These are phyloP conservation scores for Platyura marginata DNA, from an alignment of 1,140 invertebrate genomes.

Conservation along the genomic window DNA sequence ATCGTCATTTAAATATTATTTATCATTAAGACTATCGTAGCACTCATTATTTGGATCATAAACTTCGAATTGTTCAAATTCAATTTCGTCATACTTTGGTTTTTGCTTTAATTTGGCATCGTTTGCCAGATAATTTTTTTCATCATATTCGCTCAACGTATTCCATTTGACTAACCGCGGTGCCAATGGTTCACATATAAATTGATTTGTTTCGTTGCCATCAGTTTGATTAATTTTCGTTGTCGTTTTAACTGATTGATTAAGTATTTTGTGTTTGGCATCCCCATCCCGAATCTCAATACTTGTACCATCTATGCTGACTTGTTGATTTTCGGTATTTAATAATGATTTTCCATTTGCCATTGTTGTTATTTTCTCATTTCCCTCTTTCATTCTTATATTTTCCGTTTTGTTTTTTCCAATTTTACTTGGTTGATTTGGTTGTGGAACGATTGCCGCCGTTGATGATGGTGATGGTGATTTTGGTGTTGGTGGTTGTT, in stretches of 20 bases:
- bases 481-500: neutral
- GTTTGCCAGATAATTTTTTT: conserved; percentile 22
- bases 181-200: neutral
- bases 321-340: neutral
- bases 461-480: conserved; percentile 2
- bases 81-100: conserved; percentile 56
- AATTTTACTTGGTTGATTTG: conserved; percentile 9
- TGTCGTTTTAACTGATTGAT: neutral
- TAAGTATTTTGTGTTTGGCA: neutral
- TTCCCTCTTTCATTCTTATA: neutral
- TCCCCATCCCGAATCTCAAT: neutral
- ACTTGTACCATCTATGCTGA: neutral
- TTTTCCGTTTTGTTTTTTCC: neutral
- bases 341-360: neutral
- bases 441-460: conserved; percentile 1
- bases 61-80: conserved; percentile 65
- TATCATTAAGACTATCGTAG: neutral
- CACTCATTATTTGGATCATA: conserved; percentile 13
- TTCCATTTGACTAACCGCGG: neutral
- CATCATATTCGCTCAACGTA: conserved; percentile 1
- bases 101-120: conserved; percentile 27
- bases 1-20: no score
- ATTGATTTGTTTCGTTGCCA: neutral
- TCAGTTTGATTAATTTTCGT: neutral
- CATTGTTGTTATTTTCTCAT: neutral